Base-by-base conservation (phyloP, 64 coral and sea anemone species). In the Acropora tenuis region DNA sequence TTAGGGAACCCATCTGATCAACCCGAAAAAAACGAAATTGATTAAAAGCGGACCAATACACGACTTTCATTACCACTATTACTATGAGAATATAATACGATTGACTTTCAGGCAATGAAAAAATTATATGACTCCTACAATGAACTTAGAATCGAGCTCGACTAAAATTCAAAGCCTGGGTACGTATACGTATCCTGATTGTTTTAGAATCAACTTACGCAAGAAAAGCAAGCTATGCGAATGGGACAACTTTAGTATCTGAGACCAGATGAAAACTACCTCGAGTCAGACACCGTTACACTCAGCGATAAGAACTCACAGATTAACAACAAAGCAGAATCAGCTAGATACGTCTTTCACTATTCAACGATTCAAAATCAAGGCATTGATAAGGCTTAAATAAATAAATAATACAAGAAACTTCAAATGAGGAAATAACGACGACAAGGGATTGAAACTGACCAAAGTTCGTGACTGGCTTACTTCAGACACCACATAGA, bases 331-430 rank as follows among this genome's bases (percentile, higher is more conserved):
- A 49, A 72, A 78, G 47, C 48, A 65, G 45, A 85, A 85, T 71
- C 65, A 44, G 30, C 30, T 30, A 30, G 82, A 85, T 85, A 85
- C 47, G 65, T 43, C 18, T 72, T 85, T 85, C 65, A 71, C 72
- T 18, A 71, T 18, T 65, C 45, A 3, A 59, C 63, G 68, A 71
- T 49, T 44, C 43, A 85, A 85, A 85, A 85, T 85, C 82, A 85
- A 85, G 72, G 82, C 65, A 43, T 9, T 49, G 16, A 43, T 83
- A 85, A 71, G 30, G 6, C 52, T 55, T 55, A 55, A 55, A 85
- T 85, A 69, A 72, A 71, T 85, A 71, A 85, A 85, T 71, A 85
- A 85, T 85, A 85, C 65, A 69, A 48, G 65, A 85, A 67, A 71
- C n/a, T 72, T 43, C 0, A 8, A n/a, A 71, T 6, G 72, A 50